Evolutionary conservation across 2,888 invertebrate genomes (phyloP).

Genomic region (Morpho helenor): DNA sequence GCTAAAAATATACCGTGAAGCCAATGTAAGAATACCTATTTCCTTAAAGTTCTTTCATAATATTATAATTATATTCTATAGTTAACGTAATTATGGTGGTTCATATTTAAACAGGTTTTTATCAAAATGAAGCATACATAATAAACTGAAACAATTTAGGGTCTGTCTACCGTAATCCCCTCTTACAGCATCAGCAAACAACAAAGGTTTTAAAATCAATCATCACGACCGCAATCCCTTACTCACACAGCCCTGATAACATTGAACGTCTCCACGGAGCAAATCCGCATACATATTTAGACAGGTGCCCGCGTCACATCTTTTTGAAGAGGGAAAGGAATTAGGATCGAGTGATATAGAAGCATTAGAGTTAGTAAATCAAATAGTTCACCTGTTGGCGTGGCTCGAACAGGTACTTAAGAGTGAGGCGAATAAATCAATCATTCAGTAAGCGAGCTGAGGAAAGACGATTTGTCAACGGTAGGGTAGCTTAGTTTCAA

Average conservation of each 20-base stretch:
- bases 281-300: conserved; percentile 34
- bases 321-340: conserved; percentile 67
- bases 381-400: conserved; percentile 68
- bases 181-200: conserved; percentile 7
- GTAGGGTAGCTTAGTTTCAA: conserved; percentile 5
- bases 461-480: conserved; percentile 61
- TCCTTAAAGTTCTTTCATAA: too few species aligned
- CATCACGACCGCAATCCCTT: conserved; percentile 44
- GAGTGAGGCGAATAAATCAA: conserved; percentile 62
- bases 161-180: conserved; percentile 5
- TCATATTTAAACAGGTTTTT: too few species aligned
- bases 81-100: too few species aligned
- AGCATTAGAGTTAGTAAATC: conserved; percentile 72
- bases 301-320: conserved; percentile 56
- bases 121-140: too few species aligned
- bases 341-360: conserved; percentile 58
- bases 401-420: conserved; percentile 39
- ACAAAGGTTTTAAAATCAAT: conserved; percentile 48
- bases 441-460: conserved; percentile 64
- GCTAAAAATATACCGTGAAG: too few species aligned
- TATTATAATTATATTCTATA: too few species aligned
- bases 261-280: conserved; percentile 47
- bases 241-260: conserved; percentile 31
- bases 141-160: too few species aligned
- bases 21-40: too few species aligned